Evolutionary conservation across 2,113 vertebrate genomes (phyloP).

Genomic region (Tor tambroides): DNA sequence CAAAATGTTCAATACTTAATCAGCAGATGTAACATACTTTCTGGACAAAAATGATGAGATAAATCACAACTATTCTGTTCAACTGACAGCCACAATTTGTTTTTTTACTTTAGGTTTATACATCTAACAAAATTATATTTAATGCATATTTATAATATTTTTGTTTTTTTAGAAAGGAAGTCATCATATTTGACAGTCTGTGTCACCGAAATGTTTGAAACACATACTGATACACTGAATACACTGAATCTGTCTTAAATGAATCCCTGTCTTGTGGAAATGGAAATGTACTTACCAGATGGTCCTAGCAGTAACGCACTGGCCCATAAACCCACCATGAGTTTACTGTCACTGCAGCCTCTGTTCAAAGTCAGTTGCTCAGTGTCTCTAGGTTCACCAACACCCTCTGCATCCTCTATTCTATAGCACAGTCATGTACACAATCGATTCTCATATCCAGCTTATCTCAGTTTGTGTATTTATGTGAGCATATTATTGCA

Average conservation of each 20-base stretch:
- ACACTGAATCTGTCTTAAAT: background rate
- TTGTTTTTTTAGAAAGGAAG: background rate
- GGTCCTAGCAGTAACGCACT: conserved; percentile 80
- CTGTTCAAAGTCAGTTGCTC: conserved; percentile 86
- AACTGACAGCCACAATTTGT: too few relatives aligned
- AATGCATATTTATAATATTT: too few relatives aligned
- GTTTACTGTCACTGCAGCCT: conserved; percentile 82
- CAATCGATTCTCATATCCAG: background rate
- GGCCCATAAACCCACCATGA: conserved; percentile 88
- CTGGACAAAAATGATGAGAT: too few relatives aligned
- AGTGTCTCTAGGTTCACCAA: conserved; percentile 87
- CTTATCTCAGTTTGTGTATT: background rate
- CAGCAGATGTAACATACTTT: background rate
- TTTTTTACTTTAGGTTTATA: too few relatives aligned
- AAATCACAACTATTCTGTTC: too few relatives aligned
- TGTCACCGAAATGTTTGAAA: too few relatives aligned
- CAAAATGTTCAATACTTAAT: background rate
- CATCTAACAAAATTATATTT: too few relatives aligned
- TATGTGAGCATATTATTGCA: background rate
- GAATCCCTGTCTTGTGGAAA: background rate
- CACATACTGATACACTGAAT: too few relatives aligned
- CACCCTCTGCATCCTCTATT: conserved; percentile 88
- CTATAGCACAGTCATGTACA: conserved; percentile 67
- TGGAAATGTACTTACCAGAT: conserved; percentile 76
- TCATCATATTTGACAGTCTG: background rate